These are phyloP conservation scores for Lasioglossum villosulum DNA, from an alignment of 2,888 invertebrate genomes.

Conservation along the genomic window DNA sequence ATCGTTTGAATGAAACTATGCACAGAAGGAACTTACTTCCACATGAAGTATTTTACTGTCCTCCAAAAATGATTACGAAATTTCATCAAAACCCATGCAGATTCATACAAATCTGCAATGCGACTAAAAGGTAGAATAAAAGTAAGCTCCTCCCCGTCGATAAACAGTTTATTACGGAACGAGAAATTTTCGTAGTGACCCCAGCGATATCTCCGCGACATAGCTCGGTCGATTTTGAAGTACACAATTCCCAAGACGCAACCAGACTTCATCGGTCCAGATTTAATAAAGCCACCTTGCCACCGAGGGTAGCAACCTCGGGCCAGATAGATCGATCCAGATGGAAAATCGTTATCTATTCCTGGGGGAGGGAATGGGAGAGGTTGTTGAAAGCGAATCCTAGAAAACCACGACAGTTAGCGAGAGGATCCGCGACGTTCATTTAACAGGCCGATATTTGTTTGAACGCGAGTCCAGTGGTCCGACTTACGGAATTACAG, in stretches of 20 bases:
- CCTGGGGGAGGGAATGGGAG: too few species aligned
- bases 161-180: not conserved
- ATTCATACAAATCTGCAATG: not conserved
- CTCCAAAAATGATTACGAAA: too few species aligned
- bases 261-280: conserved; percentile 1
- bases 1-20: too few species aligned
- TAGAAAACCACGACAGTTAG: not conserved
- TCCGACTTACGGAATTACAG: conserved; percentile 53
- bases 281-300: conserved; percentile 41
- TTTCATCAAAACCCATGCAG: too few species aligned
- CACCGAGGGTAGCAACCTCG: not conserved
- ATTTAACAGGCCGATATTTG: conserved; percentile 34
- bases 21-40: not conserved
- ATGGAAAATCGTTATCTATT: conserved; percentile 40
- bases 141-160: not conserved
- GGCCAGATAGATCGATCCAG: conserved; percentile 34
- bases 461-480: conserved; percentile 42
- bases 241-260: conserved; percentile 20
- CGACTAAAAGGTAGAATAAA: not conserved
- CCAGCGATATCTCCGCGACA: not conserved
- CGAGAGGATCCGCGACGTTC: not conserved
- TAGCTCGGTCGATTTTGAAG: conserved; percentile 8
- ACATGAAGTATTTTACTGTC: too few species aligned
- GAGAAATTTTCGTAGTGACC: not conserved
- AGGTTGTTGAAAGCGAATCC: not conserved